Base-by-base conservation (phyloP, 2,113 vertebrate species). In the Aix galericulata region DNA sequence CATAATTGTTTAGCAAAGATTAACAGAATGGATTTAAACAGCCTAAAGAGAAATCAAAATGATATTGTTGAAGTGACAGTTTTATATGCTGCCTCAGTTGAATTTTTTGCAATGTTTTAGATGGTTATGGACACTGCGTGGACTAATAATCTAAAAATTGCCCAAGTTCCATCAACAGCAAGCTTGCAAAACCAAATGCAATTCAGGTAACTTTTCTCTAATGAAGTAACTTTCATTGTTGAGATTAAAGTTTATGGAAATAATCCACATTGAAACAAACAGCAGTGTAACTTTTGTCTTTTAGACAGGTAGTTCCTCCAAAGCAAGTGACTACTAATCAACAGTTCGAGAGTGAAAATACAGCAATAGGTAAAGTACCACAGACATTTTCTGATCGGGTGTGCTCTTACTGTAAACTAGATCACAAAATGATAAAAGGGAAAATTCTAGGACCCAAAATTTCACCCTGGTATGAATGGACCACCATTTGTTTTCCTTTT, bases 161-260 rank as follows among this genome's bases (percentile, higher is more conserved):
- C 67, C 53, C 69, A 93, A 73, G 60, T 93, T 94, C 60, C 78
- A 44, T 64, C 96, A 92, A 42, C 3, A 89, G 38, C 88, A 94
- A 97, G 64, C 72, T 92, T 93, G 55, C 94, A 97, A 86, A 96
- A 80, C 42, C 89, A 95, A 90, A 66, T 75, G 59, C 96, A 97
- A n/a, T 95, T 98, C 97, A 98, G 98, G 98, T 98, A 98, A 97
- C 27, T 87, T 91, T 95, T 96, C 55, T 92, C 69, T 75, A 93
- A 67, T 75, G 88, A 91, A 82, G 11, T 23, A 50, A 14, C 48
- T 94, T 94, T 93, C 8, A 31, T 91, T 92, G 34, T 48, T 73
- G 34, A 83, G 58, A 52, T 42, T 42, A 23, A 64, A 34, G 4
- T 53, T 88, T 81, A 40, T 95, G 15, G 34, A 93, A 86, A 58